These are phyloP conservation scores for Globia sparganii DNA, from an alignment of 2,888 invertebrate species.

Conservation along the genomic window DNA sequence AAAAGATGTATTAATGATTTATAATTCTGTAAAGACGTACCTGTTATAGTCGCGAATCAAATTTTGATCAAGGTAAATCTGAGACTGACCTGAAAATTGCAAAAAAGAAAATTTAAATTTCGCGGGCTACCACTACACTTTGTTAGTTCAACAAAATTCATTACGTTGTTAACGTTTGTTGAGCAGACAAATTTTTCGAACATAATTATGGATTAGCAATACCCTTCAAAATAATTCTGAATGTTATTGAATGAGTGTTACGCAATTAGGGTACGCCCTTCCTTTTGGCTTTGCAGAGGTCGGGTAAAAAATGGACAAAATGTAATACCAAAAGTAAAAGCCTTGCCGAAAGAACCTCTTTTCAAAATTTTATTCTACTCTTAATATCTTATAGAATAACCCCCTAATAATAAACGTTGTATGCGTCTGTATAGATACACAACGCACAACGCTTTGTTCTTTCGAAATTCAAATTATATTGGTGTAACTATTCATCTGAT, in stretches of 20 bases:
- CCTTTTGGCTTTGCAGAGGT: neutral
- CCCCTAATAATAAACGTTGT: too few species aligned
- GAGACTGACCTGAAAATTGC: too few species aligned
- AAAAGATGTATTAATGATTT: too few species aligned
- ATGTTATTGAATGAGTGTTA: neutral
- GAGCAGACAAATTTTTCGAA: neutral
- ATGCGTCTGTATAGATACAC: too few species aligned
- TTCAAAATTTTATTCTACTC: conserved; percentile 2
- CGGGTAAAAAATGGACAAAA: neutral
- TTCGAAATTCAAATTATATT: too few species aligned
- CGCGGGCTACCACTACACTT: too few species aligned
- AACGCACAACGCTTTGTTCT: too few species aligned
- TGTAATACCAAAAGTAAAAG: neutral
- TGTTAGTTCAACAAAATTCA: neutral
- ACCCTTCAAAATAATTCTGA: neutral
- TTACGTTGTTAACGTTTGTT: neutral
- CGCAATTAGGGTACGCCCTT: neutral
- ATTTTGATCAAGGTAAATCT: too few species aligned
- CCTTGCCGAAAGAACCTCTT: neutral
- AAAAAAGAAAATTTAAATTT: too few species aligned
- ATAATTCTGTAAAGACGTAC: too few species aligned
- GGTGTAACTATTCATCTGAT: too few species aligned
- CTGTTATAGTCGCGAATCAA: too few species aligned
- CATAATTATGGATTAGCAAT: neutral
- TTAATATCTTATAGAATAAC: neutral